These are phyloP conservation scores for Saturnia japonica DNA, from an alignment of 2,888 invertebrate species.

Conservation along the genomic window DNA sequence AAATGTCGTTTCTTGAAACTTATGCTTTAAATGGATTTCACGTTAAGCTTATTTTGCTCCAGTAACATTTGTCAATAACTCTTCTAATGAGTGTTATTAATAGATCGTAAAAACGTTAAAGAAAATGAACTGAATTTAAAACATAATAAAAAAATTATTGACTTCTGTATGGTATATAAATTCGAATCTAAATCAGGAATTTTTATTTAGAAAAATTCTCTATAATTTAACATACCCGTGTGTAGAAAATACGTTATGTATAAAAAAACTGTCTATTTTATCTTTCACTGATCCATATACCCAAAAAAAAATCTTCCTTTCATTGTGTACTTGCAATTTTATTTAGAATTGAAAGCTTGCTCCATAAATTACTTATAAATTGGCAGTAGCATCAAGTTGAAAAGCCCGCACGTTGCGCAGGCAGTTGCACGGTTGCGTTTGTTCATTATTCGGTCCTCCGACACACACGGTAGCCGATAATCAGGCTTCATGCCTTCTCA, in stretches of 20 bases:
- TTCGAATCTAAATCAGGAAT: not conserved
- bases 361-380: not conserved
- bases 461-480: conserved; percentile 26
- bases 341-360: not conserved
- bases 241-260: not conserved
- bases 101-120: no score
- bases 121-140: no score
- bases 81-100: no score
- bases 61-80: not conserved
- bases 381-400: not conserved
- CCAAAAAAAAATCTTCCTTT: not conserved
- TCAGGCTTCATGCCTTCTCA: conserved; percentile 33
- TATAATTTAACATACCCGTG: not conserved
- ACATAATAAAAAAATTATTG: not conserved
- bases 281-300: not conserved
- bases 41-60: not conserved
- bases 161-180: not conserved
- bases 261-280: not conserved
- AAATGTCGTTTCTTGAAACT: no score
- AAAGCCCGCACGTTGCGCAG: not conserved
- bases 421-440: not conserved
- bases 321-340: not conserved
- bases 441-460: conserved; percentile 17
- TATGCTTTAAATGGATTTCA: not conserved
- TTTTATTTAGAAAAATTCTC: not conserved